These are phyloP conservation scores for Strix uralensis DNA, from an alignment of 2,113 vertebrate genomes.

Conservation along the genomic window DNA sequence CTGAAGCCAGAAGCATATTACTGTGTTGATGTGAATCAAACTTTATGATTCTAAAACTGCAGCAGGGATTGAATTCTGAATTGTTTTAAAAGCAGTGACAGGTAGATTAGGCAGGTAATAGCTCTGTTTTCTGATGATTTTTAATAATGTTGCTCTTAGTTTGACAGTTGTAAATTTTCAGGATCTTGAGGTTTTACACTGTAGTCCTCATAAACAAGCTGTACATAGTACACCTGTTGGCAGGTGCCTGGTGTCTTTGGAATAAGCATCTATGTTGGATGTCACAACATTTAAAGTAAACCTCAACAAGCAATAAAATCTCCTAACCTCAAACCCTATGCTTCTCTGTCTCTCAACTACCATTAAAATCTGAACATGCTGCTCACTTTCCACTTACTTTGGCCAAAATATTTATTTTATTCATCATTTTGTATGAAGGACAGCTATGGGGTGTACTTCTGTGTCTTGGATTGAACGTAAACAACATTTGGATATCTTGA, in stretches of 20 bases:
- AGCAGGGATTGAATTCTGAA: neutral
- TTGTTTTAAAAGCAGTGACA: neutral
- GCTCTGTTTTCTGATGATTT: neutral
- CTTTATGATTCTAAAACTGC: neutral
- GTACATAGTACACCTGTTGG: neutral
- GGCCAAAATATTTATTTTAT: neutral
- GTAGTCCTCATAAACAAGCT: neutral
- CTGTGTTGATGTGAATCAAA: neutral
- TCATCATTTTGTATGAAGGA: neutral
- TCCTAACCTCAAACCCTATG: neutral
- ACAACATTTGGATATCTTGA: neutral
- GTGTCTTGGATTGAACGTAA: neutral
- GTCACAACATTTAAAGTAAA: neutral
- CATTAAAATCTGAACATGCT: neutral
- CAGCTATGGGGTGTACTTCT: neutral
- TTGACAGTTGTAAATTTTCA: neutral
- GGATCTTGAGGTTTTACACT: conserved; percentile 1
- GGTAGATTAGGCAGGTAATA: neutral
- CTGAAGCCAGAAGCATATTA: neutral
- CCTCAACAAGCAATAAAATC: neutral
- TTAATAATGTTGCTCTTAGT: neutral
- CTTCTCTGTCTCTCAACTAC: neutral
- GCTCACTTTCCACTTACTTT: neutral
- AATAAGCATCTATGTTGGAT: neutral
- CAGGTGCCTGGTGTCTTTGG: neutral